Evolutionary conservation across 2,797 vertebrate genomes (phyloP), one percentile per base, ranked within the genome.

Genomic region (Aulostomus chinensis): DNA sequence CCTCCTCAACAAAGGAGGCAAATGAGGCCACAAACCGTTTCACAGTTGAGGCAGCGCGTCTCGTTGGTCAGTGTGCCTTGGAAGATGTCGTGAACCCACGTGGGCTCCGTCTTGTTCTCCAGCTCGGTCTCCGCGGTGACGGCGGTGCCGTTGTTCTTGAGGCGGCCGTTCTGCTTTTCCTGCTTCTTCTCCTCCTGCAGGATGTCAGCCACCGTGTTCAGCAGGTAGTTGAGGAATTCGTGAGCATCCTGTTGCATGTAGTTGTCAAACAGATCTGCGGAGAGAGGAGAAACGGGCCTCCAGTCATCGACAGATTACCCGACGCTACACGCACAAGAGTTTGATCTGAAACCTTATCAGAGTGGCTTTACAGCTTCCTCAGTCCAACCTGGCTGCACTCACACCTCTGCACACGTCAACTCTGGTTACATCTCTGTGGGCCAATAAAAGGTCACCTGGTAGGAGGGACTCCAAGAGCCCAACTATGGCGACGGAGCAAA

Each of bases 171-270:
- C 84, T 95, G 95, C 64, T 94, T 96, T 41, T 97, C 96, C 72
- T 97, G 95, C 78, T 95, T 97, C 87, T 95, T 97, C 87, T 98
- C 96, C 79, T 97, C 96, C 82, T 98, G 96, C 67, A 98, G 90
- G 85, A 98, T 98, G 86, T 98, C 96, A 4, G 95, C 96, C 51
- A 98, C 95, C 2, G 96, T 98, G 92, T 98, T 98, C 58, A 98
- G 89, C 85, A 98, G 92, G 86, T 98, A 98, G 91, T 98, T 98
- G 70, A 98, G 93, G 89, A 98, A 98, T 52, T 98, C 96, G 0
- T 98, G 96, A 30, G 96, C 96, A 9, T 98, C 96, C 84, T 98
- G 96, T 69, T 98, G 96, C 96, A 98, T 98, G 90, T 98, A 98
- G 91, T 98, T 98, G 79, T 98, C 96, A 59, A 98, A 98, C 77